Evolutionary conservation across 2,888 invertebrate genomes (phyloP).

Genomic region (Euzetes globulus): DNA sequence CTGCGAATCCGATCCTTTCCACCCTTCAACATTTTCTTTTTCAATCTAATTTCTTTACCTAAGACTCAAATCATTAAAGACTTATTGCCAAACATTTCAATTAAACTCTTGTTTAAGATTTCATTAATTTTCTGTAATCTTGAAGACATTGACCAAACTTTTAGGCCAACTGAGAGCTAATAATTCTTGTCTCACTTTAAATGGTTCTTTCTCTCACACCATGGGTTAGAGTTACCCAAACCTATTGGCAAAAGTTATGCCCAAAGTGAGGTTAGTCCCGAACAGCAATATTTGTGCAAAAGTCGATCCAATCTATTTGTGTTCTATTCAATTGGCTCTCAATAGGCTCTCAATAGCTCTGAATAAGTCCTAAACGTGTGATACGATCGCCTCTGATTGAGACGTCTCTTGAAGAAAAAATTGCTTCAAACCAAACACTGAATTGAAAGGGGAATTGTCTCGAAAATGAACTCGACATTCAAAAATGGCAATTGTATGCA

Average conservation of each 20-base stretch:
- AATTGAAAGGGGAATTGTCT: neutral
- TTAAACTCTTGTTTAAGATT: no score
- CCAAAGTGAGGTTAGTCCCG: neutral
- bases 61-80: no score
- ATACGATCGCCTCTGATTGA: constrained; percentile 24
- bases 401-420: neutral
- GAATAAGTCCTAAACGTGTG: constrained; percentile 1
- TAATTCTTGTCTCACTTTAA: neutral
- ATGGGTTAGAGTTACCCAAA: constrained; percentile 12
- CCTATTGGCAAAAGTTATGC: neutral
- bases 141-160: no score
- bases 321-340: neutral
- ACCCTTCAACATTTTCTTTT: neutral
- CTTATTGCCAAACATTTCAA: no score
- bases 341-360: neutral
- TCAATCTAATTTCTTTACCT: neutral
- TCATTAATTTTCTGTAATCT: no score
- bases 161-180: neutral
- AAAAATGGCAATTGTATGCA: neutral
- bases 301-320: constrained; percentile 7
- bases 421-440: neutral
- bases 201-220: neutral
- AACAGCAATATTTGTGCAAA: neutral
- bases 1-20: neutral
- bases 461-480: constrained; percentile 8